Evolutionary conservation across 2,797 vertebrate species (phyloP), one percentile per base, ranked within the genome.

Genomic region (Enteromius anoplus): DNA sequence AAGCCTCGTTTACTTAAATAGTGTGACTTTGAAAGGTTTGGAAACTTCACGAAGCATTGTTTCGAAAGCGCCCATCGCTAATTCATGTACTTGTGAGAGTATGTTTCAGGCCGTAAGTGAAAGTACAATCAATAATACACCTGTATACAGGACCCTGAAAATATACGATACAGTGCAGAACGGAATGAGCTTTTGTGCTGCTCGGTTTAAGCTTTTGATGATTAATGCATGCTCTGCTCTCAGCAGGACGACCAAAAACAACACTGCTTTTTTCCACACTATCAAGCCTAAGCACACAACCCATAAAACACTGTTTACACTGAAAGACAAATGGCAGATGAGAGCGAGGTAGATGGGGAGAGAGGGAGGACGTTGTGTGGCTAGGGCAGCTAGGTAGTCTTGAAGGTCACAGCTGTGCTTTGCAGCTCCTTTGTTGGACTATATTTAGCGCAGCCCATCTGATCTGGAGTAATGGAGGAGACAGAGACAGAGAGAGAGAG

Each of bases 391-490:
- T 83, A 88, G 85, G 86, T 82, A 84, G 85, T 90, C 90, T 88
- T 92, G 90, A 94, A 94, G 93, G 93, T 93, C 92, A 92, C 86
- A 83, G 78, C 87, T 87, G 90, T 91, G 88, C 75, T 90, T 86
- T 89, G 87, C 83, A 79, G 82, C 86, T 89, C 79, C 89, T 92
- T 88, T 89, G 80, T 87, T 85, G 49, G 72, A 89, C 90, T 94
- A 93, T 94, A 94, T 94, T 94, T 93, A 93, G 90, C 90, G 47
- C 82, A 85, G 88, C 88, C 91, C 91, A 92, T 92, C 91, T 88
- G 88, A 93, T 93, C 90, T 87, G 85, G 90, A 89, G 91, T 89
- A 90, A 91, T 88, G 80, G 75, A 79, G 65, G 68, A 78, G 75
- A 77, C 37, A 42, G 34, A 80, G 51, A 80, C 21, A 77, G 23